Base-by-base conservation (phyloP, 1,140 invertebrate genomes). In the Drosophila sproati region DNA sequence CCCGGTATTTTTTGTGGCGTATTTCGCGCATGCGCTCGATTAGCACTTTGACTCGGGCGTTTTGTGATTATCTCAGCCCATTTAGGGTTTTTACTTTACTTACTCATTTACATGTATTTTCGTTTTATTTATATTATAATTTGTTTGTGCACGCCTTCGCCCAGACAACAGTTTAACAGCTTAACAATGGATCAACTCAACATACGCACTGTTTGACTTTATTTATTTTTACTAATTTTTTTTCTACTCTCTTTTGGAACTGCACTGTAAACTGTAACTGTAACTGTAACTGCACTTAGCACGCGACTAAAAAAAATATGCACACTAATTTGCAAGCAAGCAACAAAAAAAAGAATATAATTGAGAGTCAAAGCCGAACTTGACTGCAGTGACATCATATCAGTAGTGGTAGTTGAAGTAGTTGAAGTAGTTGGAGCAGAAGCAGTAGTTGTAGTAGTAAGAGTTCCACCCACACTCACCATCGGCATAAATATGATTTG, bases 401-500 rank as follows among this genome's bases (percentile, higher is more conserved):
- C 4, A 29, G 8, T 7, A 43, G 12, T 39, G n/a, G 32, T 32
- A 20, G 32, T 48, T 52, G 5, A 28, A 20, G 39, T 41, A 10
- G 39, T 41, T 10, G 7, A 10, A 10, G 39, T 41, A 10, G 39
- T 41, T 41, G 39, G 6, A 20, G 20, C 20, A 20, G 20, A 20
- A 20, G 20, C 20, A 20, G 20, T 20, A 20, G 20, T 55, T 37
- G 12, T 34, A 28, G 10, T 56, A 29, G 20, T 56, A 29, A 56
- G 28, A 45, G 39, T 29, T 50, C 7, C 31, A 32, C 3, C 12
- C 47, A 31, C 67, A 85, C 91, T 92, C 80, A 92, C 91, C 91
- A 74, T 92, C 90, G 79, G 83, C 81, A 90, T 91, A 76, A 92
- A 92, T 90, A 91, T 92, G 85, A 90, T 80, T 80, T 92, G 89